A percentile compares a stretch with the other conserved stretches of the same genome.
Evolutionary conservation across 1,140 invertebrate genomes (phyloP).

Genomic region (Drosophila pseudoananassae): DNA sequence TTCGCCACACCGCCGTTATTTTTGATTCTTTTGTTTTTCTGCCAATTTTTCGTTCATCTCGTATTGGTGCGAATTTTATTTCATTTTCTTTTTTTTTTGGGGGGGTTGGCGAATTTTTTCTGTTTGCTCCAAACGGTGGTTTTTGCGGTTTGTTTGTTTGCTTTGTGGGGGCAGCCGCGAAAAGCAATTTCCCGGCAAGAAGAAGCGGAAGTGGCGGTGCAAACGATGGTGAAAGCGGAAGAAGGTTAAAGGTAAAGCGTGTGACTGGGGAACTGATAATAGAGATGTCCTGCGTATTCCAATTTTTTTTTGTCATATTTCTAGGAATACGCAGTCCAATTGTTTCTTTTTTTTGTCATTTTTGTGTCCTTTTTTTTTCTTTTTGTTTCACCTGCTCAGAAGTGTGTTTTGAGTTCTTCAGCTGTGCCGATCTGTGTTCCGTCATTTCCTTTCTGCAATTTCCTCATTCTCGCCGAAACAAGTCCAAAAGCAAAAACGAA

Average conservation of each 20-base stretch:
- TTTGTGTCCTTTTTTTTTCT: constrained; percentile 6
- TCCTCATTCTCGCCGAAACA: neutral
- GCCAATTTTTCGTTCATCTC: neutral
- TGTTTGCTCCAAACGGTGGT: constrained; percentile 5
- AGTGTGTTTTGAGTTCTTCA: neutral
- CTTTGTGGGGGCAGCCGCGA: constrained; percentile 44
- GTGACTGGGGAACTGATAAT: constrained; percentile 49
- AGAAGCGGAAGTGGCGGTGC: constrained; percentile 2
- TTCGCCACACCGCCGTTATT: neutral
- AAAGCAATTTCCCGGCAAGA: constrained; percentile 50
- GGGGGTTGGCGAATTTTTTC: neutral
- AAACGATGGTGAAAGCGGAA: neutral
- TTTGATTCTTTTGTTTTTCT: neutral
- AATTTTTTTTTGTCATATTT: constrained; percentile 5
- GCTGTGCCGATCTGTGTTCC: neutral
- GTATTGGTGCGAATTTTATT: neutral
- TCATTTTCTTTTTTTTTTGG: constrained; percentile 22
- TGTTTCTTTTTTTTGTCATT: neutral
- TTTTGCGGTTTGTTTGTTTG: constrained; percentile 67
- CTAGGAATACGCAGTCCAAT: constrained; percentile 5
- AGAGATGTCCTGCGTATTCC: constrained; percentile 42
- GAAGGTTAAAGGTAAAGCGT: constrained; percentile 15
- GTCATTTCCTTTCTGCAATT: constrained; percentile 1
- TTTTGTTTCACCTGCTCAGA: constrained; percentile 11
- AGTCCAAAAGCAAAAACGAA: neutral